Base-by-base conservation (phyloP, 2,888 invertebrate genomes). In the Empis stercorea region DNA sequence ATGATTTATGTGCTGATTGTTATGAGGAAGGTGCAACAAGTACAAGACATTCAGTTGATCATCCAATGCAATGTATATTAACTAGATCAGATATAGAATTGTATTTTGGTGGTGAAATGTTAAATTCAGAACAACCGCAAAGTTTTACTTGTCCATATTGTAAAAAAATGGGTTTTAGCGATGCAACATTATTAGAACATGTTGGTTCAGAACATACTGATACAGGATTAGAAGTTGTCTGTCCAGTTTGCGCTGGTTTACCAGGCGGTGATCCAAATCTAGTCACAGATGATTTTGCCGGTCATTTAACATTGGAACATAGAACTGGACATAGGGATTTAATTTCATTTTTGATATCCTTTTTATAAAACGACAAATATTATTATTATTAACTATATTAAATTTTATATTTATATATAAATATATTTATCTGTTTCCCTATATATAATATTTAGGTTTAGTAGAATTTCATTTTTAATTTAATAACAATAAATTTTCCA, bases 21-120 rank as follows among this genome's bases (percentile, higher is more conserved):
- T 95, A 89, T 72, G 94, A 96, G 70, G 83, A 84, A 60, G 89
- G 89, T 62, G 87, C 87, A 55, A 87, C 86, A 54, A 88, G 87
- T 60, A 87, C 89, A 57, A 81, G 92, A 61, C 97, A 99, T 72
- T 85, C 88, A 58, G 84, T 87, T 60, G 93, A 94, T 71, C 97
- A 99, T 75, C 93, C 97, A 50, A 93, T 99, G 89, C 97, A 99
- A 76, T 96, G 96, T 72, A 95, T 97, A 63, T 80, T 97, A 65
- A 95, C 96, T 58, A 80, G 93, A 72, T 81, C 88, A 70, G 97
- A 97, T 75, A 94, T 89, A 78, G 95, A 95, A 73, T 73, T 94
- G 56, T 94, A 88, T 72, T 97, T 94, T 76, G 93, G 93, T 52
- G 95, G 95, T 52, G 96, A 96, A 73, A 84, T 88, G 62, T 75